Base-by-base conservation (phyloP, 2,113 vertebrate genomes). In the Rhodinocichla rosea region DNA sequence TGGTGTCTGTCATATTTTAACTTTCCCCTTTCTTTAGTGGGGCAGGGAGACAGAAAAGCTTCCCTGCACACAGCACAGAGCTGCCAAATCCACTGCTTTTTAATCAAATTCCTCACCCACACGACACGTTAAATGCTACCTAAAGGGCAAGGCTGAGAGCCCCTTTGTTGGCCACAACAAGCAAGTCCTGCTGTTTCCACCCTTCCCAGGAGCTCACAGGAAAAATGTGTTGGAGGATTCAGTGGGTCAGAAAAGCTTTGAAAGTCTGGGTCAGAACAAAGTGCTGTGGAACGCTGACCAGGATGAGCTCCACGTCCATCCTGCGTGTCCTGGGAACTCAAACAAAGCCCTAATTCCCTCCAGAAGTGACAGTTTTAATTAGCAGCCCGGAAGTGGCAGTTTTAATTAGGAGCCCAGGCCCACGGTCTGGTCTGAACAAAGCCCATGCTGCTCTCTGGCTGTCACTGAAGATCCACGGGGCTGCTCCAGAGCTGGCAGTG, bases 41-140 rank as follows among this genome's bases (percentile, higher is more conserved):
- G 40, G 52, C 65, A 70, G 39, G 63, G 55, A 89, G 83, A 62
- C 55, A 50, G 87, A 57, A 57, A 62, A 89, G 40, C 65, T 83
- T 78, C 79, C 56, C 77, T 45, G 55, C 33, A 7, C 53, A 11
- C 7, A 18, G 87, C 94, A 84, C 47, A 85, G 67, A 0, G 0
- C 89, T 92, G 94, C 92, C 93, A 95, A 78, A 68, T 37, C 55
- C 15, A 1, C 60, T 53, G 60, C 68, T 76, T 92, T 94, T 93
- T 88, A 88, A 91, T 91, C 13, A 90, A 90, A 67, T 9, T 59
- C 81, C 82, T 97, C 95, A 64, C 40, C 64, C 83, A 47, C 57
- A 20, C 0, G 1, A 32, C 83, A 62, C 53, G 2, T 39, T 77
- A 73, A 70, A 93, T 77, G 87, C 77, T 70, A 91, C 80, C 80